Conservation (phyloP, 1,140 invertebrate genomes). For the Lucilia sericata region DNA sequence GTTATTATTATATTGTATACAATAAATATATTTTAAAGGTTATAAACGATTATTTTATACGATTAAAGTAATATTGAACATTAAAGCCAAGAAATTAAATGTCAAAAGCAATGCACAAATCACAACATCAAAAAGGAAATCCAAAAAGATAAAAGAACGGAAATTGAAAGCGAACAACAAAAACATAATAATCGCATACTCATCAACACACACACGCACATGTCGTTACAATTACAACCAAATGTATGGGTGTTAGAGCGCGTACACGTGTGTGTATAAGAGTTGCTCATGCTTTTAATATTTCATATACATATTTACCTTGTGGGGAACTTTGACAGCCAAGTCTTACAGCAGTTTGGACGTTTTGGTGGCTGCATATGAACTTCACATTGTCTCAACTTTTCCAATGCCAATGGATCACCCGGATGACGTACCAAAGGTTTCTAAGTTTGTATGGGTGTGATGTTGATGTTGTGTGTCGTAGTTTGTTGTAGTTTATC, state of each 20-base stretch:
- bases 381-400: slow-evolving; percentile 87
- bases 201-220: slow-evolving; percentile 1
- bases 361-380: slow-evolving; percentile 78
- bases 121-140: slow-evolving; percentile 68
- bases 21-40: not conserved
- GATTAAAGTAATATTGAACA: slow-evolving; percentile 19
- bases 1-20: not conserved
- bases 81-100: slow-evolving; percentile 23
- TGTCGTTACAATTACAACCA: too few relatives aligned
- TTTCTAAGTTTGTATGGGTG: slow-evolving; percentile 74
- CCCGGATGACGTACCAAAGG: slow-evolving; percentile 84
- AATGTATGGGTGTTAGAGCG: not conserved
- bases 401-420: slow-evolving; percentile 81
- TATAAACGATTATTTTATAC: not conserved
- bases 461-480: slow-evolving; percentile 37
- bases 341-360: slow-evolving; percentile 88
- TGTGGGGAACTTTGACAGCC: slow-evolving; percentile 91
- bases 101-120: slow-evolving; percentile 48
- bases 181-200: slow-evolving; percentile 28
- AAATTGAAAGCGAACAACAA: slow-evolving; percentile 36
- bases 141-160: slow-evolving; percentile 50
- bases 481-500: slow-evolving; percentile 37
- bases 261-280: not conserved
- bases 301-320: slow-evolving; percentile 58
- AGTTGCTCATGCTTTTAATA: not conserved